Conservation (phyloP, 53 echinoderm and acorn worm genomes). For the Arbacia lixula region DNA sequence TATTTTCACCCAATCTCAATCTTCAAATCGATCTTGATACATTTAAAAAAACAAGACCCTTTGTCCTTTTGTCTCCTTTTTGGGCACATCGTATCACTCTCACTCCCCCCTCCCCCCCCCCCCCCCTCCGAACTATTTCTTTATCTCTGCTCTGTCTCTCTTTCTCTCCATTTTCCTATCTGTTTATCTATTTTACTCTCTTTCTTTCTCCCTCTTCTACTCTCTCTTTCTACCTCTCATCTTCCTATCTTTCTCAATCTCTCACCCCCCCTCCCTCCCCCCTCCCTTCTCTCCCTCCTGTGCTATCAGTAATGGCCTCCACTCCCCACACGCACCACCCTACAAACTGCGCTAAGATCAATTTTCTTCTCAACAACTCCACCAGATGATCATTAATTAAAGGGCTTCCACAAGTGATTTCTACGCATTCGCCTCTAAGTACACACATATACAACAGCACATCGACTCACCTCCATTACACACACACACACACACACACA, state of each 20-base stretch:
- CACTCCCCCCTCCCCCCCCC: neutral
- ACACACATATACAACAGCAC: neutral
- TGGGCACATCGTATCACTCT: neutral
- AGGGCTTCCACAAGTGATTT: conserved; percentile 35
- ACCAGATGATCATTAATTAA: conserved; percentile 41
- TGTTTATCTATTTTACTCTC: neutral
- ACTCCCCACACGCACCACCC: conserved; percentile 19
- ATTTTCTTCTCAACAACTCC: conserved; percentile 24
- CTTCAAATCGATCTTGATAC: too few species aligned
- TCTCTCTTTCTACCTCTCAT: neutral
- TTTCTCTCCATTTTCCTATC: neutral
- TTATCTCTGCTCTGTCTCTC: neutral
- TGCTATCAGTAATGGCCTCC: neutral
- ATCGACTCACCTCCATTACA: neutral
- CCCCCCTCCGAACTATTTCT: neutral
- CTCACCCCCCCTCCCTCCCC: neutral
- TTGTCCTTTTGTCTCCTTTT: neutral
- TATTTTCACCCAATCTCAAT: too few species aligned
- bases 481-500: neutral
- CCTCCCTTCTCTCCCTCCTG: neutral
- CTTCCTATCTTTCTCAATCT: neutral
- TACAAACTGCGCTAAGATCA: conserved; percentile 1
- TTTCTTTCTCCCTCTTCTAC: neutral
- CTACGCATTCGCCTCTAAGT: neutral
- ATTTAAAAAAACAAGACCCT: too few species aligned